Evolutionary conservation across 2,888 invertebrate genomes (phyloP), one percentile per base, ranked within the genome.

Genomic region (Drosophila leonis): DNA sequence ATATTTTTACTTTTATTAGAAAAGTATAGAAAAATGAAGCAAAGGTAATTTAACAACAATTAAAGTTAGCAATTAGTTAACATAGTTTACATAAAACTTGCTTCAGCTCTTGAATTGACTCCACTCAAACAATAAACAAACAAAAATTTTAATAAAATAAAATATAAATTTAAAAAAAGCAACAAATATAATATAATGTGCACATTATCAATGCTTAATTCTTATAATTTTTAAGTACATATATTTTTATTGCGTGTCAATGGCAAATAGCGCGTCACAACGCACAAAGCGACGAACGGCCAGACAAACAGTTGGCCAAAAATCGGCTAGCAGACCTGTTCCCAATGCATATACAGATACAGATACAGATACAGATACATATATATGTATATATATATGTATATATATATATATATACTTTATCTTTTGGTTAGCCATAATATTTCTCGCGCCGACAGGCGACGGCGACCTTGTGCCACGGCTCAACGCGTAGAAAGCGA

Each of bases 241-340:
- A 74, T 74, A 81, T 80, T 91, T 86, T 88, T 78, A 88, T 91
- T 90, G 87, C 90, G 82, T 92, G 91, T 91, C 92, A 92, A 91
- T 91, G 91, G 85, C 88, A 89, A 90, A 80, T 79, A 84, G 77
- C 90, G 81, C 90, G 90, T 91, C 90, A 91, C 71, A 80, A 70
- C 74, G 73, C 77, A 75, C 51, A 65, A 31, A 44, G 29, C 41
- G 49, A 37, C 69, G 52, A 55, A 46, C 61, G 64, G 62, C 59
- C 80, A 78, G 79, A 39, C 63, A 67, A 75, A 80, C 67, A 74
- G 83, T 82, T 88, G 83, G 67, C 57, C 70, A 69, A 65, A 65
- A 48, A 37, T 41, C 37, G 44, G 60, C 41, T 15, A 24, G 33
- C 63, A 61, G 80, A 71, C 68, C 67, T 70, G 71, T 46, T 44